These are phyloP conservation scores for Baryphthengus martii DNA, from an alignment of 2,113 vertebrate species.

Conservation along the genomic window DNA sequence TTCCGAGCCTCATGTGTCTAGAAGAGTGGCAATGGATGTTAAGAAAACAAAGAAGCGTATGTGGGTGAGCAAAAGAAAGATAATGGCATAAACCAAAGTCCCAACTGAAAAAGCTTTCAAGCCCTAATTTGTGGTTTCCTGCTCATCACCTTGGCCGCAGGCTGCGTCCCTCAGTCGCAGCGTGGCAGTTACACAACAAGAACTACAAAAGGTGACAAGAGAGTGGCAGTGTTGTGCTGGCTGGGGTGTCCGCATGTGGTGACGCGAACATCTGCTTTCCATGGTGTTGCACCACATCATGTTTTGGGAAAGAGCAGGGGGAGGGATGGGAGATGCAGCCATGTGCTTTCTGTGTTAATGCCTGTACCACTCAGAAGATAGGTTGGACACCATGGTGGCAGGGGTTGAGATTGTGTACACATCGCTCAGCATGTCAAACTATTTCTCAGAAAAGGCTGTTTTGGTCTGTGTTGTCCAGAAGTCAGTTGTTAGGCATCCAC, in stretches of 20 bases:
- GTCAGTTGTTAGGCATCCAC: background rate
- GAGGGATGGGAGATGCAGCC: background rate
- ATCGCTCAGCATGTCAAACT: background rate
- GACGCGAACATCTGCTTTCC: background rate
- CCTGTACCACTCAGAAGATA: background rate
- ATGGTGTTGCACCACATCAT: background rate
- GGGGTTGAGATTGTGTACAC: accelerated
- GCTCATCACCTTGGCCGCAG: background rate
- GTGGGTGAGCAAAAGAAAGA: background rate
- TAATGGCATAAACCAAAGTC: background rate
- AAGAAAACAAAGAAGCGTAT: background rate
- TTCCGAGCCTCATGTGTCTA: background rate
- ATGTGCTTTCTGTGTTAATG: background rate
- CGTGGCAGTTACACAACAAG: background rate
- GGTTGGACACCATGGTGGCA: accelerated
- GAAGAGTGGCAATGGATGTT: background rate
- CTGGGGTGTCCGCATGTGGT: background rate
- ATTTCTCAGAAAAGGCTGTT: background rate
- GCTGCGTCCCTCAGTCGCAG: background rate
- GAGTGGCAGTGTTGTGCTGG: background rate
- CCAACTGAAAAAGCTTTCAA: background rate
- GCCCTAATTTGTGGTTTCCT: background rate
- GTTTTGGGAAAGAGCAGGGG: background rate
- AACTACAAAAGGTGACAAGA: background rate
- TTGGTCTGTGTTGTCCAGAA: background rate